Conservation (phyloP, 1,140 invertebrate species). For the Drosophila saltans region DNA sequence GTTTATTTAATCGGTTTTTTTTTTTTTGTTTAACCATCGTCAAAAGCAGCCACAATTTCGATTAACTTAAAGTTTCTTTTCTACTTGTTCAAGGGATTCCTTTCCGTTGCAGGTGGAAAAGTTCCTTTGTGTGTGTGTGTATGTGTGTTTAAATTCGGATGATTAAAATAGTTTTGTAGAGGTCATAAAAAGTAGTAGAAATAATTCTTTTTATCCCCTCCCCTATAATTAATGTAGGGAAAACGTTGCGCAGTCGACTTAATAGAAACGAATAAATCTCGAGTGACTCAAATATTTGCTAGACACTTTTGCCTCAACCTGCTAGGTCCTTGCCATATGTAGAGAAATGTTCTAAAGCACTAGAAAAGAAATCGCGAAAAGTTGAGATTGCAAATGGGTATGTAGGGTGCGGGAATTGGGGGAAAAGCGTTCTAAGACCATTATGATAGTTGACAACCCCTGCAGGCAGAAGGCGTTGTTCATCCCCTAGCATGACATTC, state of each 20-base stretch:
- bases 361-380: slow-evolving; percentile 14
- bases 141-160: too few relatives aligned
- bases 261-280: slow-evolving; percentile 5
- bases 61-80: too few relatives aligned
- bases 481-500: slow-evolving; percentile 11
- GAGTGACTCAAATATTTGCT: slow-evolving; percentile 11
- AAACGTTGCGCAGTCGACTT: background rate
- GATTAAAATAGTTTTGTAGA: too few relatives aligned
- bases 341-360: slow-evolving; percentile 4
- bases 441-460: slow-evolving; percentile 12
- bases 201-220: too few relatives aligned
- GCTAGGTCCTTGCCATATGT: background rate
- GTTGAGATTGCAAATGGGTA: slow-evolving; percentile 16
- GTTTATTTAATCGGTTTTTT: too few relatives aligned
- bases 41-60: too few relatives aligned
- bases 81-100: too few relatives aligned
- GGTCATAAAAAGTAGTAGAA: too few relatives aligned
- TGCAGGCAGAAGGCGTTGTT: slow-evolving; percentile 12
- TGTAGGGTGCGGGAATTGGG: background rate
- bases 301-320: slow-evolving; percentile 5
- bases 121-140: too few relatives aligned
- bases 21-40: too few relatives aligned
- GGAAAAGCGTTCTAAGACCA: background rate
- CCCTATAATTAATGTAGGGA: too few relatives aligned
- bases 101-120: too few relatives aligned